Evolutionary conservation across 2,113 vertebrate genomes (phyloP), one percentile per base, ranked within the genome.

Genomic region (Rafetus swinhoei): DNA sequence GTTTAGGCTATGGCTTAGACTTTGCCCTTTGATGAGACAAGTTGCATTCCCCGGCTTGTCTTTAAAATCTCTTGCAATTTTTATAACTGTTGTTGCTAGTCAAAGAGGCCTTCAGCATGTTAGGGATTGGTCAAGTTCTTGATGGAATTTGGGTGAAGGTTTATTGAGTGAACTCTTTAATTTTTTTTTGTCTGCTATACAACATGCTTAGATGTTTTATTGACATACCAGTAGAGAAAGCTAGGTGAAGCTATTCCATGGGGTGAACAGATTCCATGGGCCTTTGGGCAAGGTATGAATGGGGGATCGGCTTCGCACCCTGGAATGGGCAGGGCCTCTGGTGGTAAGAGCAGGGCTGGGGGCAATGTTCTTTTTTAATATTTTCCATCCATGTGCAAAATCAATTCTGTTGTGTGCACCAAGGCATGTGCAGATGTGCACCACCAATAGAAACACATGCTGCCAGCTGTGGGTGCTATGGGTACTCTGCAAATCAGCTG

Each of bases 121-220:
- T 39, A 39, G n/a, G 10, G 2, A 22, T 39, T 35, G 35, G 69
- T 45, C 39, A 25, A 45, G 24, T 77, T 50, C 74, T 77, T 77
- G 24, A 50, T 50, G 45, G 6, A 24, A 50, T 45, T 77, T 45
- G 39, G 39, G 39, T 45, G 35, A 50, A 50, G 45, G 74, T 50
- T 77, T 45, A 27, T 50, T 77, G 55, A 35, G 15, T 59, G 55
- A 81, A 57, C 32, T 13, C 2, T 35, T 81, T 21, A 14, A 54
- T 10, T 4, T 35, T 6, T 6, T 77, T 25, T 87, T 82, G 2
- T 83, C 50, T 57, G 25, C 54, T 29, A 16, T 1, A 0, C 80
- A 76, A 79, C 0, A 0, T 35, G 0, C 4, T 0, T 56, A 24
- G 18, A 2, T 50, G 57, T 29, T 72, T 88, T 59, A 9, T 86